phyloP scores from a whole-genome alignment of 2,888 invertebrate species.

The Oconnorella tubifera region DNA sequence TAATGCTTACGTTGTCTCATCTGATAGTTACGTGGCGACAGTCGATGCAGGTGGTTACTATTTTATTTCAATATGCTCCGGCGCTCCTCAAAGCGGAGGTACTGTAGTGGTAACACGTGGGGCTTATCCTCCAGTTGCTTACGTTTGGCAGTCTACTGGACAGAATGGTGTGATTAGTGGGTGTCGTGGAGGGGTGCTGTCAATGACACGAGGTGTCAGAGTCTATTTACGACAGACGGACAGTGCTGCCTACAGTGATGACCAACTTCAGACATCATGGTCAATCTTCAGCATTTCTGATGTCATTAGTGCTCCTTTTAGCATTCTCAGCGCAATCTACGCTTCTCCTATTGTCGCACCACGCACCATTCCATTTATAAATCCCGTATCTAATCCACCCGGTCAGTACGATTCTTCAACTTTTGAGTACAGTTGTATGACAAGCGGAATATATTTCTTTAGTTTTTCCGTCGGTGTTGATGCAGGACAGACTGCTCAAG shows the following conservation, averaged over 20 bases:
- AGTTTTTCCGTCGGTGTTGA: constrained; percentile 22
- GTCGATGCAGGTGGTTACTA: neutral
- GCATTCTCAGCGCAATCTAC: neutral
- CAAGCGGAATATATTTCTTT: constrained; percentile 14
- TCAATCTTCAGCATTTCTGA: constrained; percentile 23
- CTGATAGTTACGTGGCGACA: constrained; percentile 6
- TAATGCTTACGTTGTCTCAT: constrained; percentile 1
- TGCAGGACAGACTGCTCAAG: neutral
- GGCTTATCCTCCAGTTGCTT: constrained; percentile 19
- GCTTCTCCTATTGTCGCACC: neutral
- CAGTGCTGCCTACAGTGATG: constrained; percentile 4
- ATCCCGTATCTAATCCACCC: constrained; percentile 3
- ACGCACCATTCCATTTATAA: constrained; percentile 9
- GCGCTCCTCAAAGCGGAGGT: neutral
- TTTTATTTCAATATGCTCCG: constrained; percentile 23
- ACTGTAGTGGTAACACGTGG: constrained; percentile 10
- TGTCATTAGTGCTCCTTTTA: constrained; percentile 4
- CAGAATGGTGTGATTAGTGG: constrained; percentile 16
- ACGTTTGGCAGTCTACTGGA: constrained; percentile 18
- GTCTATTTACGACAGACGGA: constrained; percentile 3
- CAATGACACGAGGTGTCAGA: constrained; percentile 18
- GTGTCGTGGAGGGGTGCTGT: constrained; percentile 20
- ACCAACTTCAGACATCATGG: constrained; percentile 17
- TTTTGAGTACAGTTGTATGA: constrained; percentile 15
- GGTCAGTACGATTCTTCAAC: constrained; percentile 19